Percentiles rank a stretch among this genome's conserved stretches.
These are phyloP conservation scores for Enteromius treurensis DNA, from an alignment of 2,797 vertebrate genomes.

Conservation along the genomic window DNA sequence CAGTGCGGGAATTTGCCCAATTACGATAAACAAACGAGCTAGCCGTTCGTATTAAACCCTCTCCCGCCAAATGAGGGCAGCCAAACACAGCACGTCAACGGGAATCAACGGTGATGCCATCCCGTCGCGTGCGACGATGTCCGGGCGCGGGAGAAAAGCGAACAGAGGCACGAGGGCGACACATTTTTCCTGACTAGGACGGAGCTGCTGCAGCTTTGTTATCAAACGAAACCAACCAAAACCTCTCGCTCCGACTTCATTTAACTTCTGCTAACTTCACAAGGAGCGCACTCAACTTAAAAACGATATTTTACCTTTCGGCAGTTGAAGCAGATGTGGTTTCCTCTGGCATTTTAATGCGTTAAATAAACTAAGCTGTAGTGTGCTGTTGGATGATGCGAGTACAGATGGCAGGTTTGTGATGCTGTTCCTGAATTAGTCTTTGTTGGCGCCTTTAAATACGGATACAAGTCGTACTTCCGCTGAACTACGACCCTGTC, in stretches of 20 bases:
- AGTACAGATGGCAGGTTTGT: constrained; percentile 50
- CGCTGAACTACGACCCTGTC: constrained; percentile 68
- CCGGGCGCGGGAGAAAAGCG: constrained; percentile 3
- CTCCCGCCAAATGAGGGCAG: constrained; percentile 28
- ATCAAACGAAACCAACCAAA: constrained; percentile 7
- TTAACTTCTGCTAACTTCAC: constrained; percentile 8
- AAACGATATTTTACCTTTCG: constrained; percentile 68
- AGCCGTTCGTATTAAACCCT: background rate
- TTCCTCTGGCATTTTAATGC: constrained; percentile 76
- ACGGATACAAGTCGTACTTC: constrained; percentile 76
- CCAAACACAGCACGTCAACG: background rate
- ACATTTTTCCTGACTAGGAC: background rate
- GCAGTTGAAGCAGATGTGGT: constrained; percentile 67
- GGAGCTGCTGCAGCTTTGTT: constrained; percentile 13
- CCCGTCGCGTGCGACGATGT: background rate
- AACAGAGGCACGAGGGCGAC: background rate
- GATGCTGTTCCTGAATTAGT: constrained; percentile 12
- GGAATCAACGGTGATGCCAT: background rate
- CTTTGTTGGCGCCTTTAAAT: constrained; percentile 85
- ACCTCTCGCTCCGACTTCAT: background rate
- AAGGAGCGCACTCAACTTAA: background rate
- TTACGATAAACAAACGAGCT: background rate
- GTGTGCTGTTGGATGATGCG: background rate
- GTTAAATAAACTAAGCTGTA: background rate
- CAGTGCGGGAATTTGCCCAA: background rate